Base-by-base conservation (phyloP, 2,888 invertebrate genomes). In the Rambutsinella grinnellia region DNA sequence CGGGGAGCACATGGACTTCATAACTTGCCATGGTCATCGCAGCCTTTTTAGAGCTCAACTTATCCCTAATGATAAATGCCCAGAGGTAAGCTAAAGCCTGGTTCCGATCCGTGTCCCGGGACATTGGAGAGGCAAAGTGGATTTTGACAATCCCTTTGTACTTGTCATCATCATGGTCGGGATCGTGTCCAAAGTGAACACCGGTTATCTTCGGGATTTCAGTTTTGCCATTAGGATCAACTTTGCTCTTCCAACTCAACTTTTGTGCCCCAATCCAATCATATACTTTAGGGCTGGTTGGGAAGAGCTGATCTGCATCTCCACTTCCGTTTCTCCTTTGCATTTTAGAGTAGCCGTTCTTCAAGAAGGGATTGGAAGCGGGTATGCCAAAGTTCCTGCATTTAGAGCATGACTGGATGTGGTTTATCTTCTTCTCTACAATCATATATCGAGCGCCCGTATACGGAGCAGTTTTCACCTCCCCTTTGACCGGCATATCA, bases 121-220 rank as follows among this genome's bases (percentile, higher is more conserved):
- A 17, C 6, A 17, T n/a, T 17, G 62, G 27, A 24, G 17, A 17
- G 3, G 5, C 8, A 26, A 62, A 49, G 2, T 26, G 26, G 17
- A 49, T 8, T 3, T 17, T 3, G 13, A 49, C 17, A 3, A 19
- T n/a, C 27, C 26, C 3, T 13, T 8, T 15, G 27, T 27, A 26
- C 19, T 17, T 47, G 27, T 62, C 19, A 6, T 15, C 15, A 1
- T 6, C 6, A 3, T 17, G 26, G 5, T 21, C 21, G 1, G 17
- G 13, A 15, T n/a, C n/a, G n/a, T 62, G 62, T 2, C 62, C 62
- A 0, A 5, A 1, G 15, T 62, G 62, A 1, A 26, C 0, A 0
- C 62, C 62, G 13, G 6, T 5, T 8, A 62, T 62, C 27, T 62
- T 62, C 6, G 62, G 62, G 19, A 62, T 62, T 15, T 26, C 62